Conservation (phyloP, 2,888 invertebrate species). For the Drosophila multiciliata region DNA sequence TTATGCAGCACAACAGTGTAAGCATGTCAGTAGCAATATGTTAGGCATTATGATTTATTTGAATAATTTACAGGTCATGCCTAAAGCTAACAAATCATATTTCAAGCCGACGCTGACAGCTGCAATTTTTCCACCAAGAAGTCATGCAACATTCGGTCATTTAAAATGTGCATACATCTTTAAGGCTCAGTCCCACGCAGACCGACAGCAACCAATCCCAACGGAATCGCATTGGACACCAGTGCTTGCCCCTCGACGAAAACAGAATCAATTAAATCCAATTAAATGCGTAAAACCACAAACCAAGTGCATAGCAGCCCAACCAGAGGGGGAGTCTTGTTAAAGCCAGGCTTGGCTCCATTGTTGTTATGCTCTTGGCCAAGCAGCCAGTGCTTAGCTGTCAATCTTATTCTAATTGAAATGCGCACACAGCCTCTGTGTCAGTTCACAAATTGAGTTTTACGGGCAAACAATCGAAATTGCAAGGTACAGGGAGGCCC, state of each 20-base stretch:
- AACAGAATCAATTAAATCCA: slow-evolving; percentile 78
- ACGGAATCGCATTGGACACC: slow-evolving; percentile 5
- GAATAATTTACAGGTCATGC: slow-evolving; percentile 25
- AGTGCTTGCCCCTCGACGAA: slow-evolving; percentile 17
- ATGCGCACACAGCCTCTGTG: slow-evolving; percentile 41
- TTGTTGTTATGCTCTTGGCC: slow-evolving; percentile 49
- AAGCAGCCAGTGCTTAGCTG: slow-evolving; percentile 49
- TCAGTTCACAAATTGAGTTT: slow-evolving; percentile 71
- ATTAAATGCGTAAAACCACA: slow-evolving; percentile 75
- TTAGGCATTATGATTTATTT: slow-evolving; percentile 66
- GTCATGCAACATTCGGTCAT: slow-evolving; percentile 60
- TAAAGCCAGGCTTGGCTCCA: slow-evolving; percentile 19
- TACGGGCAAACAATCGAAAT: slow-evolving; percentile 71
- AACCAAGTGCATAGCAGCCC: slow-evolving; percentile 64
- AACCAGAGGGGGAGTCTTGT: slow-evolving; percentile 30
- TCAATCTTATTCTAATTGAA: slow-evolving; percentile 75
- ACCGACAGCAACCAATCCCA: slow-evolving; percentile 10
- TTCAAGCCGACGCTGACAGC: slow-evolving; percentile 67
- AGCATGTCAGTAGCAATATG: slow-evolving; percentile 47
- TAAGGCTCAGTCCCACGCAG: slow-evolving; percentile 29
- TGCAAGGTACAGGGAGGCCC: slow-evolving; percentile 17
- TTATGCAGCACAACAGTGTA: slow-evolving; percentile 21
- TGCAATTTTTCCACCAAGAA: slow-evolving; percentile 67
- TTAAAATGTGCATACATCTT: slow-evolving; percentile 37
- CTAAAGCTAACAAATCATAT: slow-evolving; percentile 65